Percentiles rank a stretch among this genome's conserved stretches.
Conservation (phyloP, 2,888 invertebrate genomes). For the Drosophila limbata region DNA sequence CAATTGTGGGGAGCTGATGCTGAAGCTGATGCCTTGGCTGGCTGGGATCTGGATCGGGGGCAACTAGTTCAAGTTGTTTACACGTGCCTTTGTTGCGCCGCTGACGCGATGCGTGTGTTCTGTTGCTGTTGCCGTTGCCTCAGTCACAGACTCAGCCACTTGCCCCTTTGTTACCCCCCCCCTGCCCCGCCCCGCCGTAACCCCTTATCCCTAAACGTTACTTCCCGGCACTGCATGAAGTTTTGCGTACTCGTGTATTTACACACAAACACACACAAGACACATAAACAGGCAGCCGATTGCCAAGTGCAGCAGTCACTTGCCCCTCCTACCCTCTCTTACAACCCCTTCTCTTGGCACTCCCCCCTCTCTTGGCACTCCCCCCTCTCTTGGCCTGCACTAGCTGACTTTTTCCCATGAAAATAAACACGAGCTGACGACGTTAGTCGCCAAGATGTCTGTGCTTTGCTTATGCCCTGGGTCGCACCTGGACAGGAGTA, state of each 20-base stretch:
- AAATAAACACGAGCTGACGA: conserved; percentile 72
- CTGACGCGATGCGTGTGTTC: conserved; percentile 77
- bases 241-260: conserved; percentile 79
- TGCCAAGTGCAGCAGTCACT: conserved; percentile 58
- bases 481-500: conserved; percentile 54
- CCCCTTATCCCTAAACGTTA: neutral
- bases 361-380: neutral
- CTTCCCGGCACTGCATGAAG: conserved; percentile 71
- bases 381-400: neutral
- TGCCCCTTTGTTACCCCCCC: neutral
- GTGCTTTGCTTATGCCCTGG: conserved; percentile 47
- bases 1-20: conserved; percentile 61
- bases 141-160: neutral
- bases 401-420: conserved; percentile 76
- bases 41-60: conserved; percentile 40
- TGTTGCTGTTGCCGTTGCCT: conserved; percentile 8
- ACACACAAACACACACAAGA: conserved; percentile 74
- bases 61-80: conserved; percentile 74
- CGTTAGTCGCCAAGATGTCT: conserved; percentile 77
- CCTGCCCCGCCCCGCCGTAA: neutral
- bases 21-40: conserved; percentile 18
- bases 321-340: neutral
- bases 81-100: conserved; percentile 80
- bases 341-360: neutral
- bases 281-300: conserved; percentile 57